Base-by-base conservation (phyloP, 2,113 vertebrate genomes). In the Notarius quadriscutis region DNA sequence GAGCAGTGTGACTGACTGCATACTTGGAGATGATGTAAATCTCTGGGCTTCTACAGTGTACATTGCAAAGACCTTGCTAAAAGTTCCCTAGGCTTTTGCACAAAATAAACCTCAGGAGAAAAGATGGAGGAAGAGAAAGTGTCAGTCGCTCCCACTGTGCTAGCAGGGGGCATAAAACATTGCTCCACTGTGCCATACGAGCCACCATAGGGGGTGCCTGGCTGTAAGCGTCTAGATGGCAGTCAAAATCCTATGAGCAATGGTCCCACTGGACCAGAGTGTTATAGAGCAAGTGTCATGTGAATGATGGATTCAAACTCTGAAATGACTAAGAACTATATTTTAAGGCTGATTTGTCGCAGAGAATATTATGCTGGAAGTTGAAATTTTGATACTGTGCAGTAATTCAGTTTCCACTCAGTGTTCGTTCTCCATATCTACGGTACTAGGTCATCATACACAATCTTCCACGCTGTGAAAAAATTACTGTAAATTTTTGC, bases 151-250 rank as follows among this genome's bases (percentile, higher is more conserved):
- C 84, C 81, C 85, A 72, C 86, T 80, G 88, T 77, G 84, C 74
- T 62, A 86, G 88, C 79, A 81, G 85, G 81, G 88, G 65, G 88
- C 74, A 87, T 62, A 25, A 82, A 89, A n/a, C 85, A 84, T 83
- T 89, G 72, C 77, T 87, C 63, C 77, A 71, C 81, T 65, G 85
- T 87, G 85, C 81, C 88, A 89, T 89, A 89, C 22, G 81, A 78
- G 48, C 65, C 85, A 48, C 85, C 18, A 81, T 62, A 72, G 88
- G 88, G 79, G 81, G 85, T 89, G 88, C 88, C 88, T 80, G 85
- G 63, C 53, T 79, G 80, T 22, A 55, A 86, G 74, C n/a, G 81
- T 69, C 53, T 74, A 57, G 20, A 27, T 87, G 85, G 75, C 81
- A 89, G 62, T 83, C 81, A 67, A 79, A 63, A 72, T 84, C 55